Evolutionary conservation across 2,797 vertebrate species (phyloP).

Genomic region (Discoglossus pictus): DNA sequence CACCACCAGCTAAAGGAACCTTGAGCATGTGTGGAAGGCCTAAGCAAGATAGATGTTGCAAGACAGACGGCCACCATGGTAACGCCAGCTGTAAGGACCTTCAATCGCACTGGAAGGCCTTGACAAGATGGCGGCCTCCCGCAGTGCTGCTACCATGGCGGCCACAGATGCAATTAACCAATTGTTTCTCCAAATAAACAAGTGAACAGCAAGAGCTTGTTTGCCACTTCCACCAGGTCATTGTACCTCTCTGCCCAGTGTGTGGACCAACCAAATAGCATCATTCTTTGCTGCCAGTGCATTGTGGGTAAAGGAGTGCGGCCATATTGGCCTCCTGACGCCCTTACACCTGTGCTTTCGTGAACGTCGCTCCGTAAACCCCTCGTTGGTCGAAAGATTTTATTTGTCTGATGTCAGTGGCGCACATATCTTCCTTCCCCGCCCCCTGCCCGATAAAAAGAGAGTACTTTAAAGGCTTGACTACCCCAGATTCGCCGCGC

Average conservation of each 20-base stretch:
- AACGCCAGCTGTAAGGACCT: conserved; percentile 61
- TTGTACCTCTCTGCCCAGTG: conserved; percentile 62
- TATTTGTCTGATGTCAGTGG: conserved; percentile 92
- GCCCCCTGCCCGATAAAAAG: conserved; percentile 56
- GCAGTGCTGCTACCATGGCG: conserved; percentile 56
- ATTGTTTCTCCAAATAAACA: conserved; percentile 16
- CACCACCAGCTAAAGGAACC: conserved; percentile 62
- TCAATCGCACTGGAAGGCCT: conserved; percentile 59
- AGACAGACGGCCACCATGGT: conserved; percentile 54
- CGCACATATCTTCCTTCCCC: conserved; percentile 79
- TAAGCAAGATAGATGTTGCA: conserved; percentile 68
- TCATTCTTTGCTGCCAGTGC: conserved; percentile 90
- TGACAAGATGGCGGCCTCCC: conserved; percentile 66
- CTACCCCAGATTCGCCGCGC: conserved; percentile 71
- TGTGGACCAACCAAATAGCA: conserved; percentile 71
- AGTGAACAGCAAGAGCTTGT: conserved; percentile 62
- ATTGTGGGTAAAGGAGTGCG: conserved; percentile 88
- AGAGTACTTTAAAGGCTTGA: conserved; percentile 73
- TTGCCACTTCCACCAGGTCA: conserved; percentile 62
- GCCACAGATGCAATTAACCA: conserved; percentile 58
- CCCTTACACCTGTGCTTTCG: conserved; percentile 87
- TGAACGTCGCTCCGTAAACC: conserved; percentile 91
- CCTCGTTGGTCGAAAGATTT: conserved; percentile 88
- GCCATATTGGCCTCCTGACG: conserved; percentile 76
- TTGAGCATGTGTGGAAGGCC: conserved; percentile 59